Percentiles rank a stretch among this genome's conserved stretches.
phyloP scores from a whole-genome alignment of 2,113 vertebrate genomes.

The Indicator maculatus region DNA sequence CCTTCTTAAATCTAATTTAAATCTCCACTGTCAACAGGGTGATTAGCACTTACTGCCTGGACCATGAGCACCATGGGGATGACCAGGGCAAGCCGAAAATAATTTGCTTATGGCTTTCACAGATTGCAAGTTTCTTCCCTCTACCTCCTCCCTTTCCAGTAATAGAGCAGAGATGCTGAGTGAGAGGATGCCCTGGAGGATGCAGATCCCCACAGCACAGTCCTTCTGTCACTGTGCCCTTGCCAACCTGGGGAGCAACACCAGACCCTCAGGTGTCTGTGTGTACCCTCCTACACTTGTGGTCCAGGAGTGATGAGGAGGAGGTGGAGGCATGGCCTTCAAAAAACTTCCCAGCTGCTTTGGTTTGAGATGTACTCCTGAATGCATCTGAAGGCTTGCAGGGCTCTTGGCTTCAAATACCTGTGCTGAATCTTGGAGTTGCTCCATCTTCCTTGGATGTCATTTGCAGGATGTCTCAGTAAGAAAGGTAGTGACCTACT shows the following conservation, averaged over 20 bases:
- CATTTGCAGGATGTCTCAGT: background rate
- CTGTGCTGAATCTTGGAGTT: background rate
- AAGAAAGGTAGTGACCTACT: background rate
- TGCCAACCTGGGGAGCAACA: rapidly evolving
- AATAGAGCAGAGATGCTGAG: rapidly evolving
- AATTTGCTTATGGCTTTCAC: background rate
- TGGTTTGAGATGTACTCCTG: background rate
- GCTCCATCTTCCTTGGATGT: background rate
- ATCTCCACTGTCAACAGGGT: background rate
- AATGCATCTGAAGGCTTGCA: background rate
- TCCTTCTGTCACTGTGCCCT: background rate
- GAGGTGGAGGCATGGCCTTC: background rate
- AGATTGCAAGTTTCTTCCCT: background rate
- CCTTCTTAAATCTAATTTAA: conserved; percentile 46
- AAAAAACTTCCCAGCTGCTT: background rate
- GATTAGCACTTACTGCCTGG: background rate
- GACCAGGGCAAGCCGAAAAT: background rate
- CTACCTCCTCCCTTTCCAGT: background rate
- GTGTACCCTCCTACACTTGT: rapidly evolving
- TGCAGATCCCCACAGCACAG: background rate
- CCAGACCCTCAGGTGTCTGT: rapidly evolving
- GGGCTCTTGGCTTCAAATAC: background rate
- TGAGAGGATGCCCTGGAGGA: background rate
- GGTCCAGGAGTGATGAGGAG: background rate
- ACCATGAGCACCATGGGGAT: background rate